These are phyloP conservation scores for Gracilinanus agilis DNA, from an alignment of 2,113 vertebrate species.

Conservation along the genomic window DNA sequence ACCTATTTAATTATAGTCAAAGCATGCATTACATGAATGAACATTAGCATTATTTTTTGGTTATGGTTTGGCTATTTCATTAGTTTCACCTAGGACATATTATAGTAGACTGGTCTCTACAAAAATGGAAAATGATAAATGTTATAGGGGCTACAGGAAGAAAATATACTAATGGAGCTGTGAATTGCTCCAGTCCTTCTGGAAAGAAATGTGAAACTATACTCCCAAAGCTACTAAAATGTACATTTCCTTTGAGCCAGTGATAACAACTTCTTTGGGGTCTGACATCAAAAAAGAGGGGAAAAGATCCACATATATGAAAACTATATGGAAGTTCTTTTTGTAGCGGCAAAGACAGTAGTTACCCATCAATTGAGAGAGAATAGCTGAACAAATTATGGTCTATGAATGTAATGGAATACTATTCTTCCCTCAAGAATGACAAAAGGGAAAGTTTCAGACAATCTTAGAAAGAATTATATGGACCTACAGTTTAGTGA, in stretches of 20 bases:
- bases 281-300: background rate
- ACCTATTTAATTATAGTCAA: background rate
- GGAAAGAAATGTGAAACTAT: background rate
- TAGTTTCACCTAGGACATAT: background rate
- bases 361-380: background rate
- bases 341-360: background rate
- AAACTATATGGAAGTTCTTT: background rate
- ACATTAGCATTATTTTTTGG: background rate
- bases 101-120: background rate
- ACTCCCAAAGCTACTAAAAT: background rate
- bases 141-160: background rate
- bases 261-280: background rate
- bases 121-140: background rate
- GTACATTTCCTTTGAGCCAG: background rate
- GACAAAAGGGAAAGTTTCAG: background rate
- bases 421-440: background rate
- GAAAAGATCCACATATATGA: background rate
- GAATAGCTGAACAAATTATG: background rate
- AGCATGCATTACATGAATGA: background rate
- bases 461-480: background rate
- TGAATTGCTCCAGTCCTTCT: background rate
- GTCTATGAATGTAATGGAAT: background rate
- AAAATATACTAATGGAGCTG: background rate
- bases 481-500: background rate
- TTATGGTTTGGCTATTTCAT: background rate